phyloP scores from a whole-genome alignment of 2,797 vertebrate genomes.

The Chiroxiphia lanceolata region DNA sequence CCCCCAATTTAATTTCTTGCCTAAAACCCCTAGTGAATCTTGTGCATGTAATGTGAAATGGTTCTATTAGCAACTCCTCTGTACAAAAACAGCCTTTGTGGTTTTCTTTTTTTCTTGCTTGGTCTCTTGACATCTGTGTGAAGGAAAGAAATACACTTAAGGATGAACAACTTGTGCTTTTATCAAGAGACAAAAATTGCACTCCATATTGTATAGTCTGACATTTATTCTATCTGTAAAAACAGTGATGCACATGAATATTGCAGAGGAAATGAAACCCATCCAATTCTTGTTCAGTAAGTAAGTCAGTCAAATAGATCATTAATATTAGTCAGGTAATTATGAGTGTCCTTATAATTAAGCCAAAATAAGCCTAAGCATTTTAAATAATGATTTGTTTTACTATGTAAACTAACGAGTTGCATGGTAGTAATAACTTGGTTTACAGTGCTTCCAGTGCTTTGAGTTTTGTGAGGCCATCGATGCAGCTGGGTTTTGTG shows the following conservation, averaged over 20 bases:
- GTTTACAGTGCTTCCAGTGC: neutral
- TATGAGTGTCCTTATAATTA: constrained; percentile 17
- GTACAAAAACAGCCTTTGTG: neutral
- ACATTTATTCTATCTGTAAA: neutral
- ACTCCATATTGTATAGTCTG: neutral
- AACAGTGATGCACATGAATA: neutral
- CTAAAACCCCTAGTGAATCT: constrained; percentile 4
- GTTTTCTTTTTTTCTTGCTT: neutral
- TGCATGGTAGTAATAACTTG: neutral
- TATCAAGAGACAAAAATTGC: neutral
- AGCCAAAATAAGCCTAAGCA: neutral
- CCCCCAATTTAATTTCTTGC: constrained; percentile 12
- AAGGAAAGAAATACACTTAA: neutral
- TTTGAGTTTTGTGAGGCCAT: neutral
- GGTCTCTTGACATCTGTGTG: neutral
- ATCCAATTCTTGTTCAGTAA: neutral
- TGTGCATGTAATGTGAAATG: neutral
- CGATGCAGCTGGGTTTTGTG: neutral
- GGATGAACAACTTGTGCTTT: neutral
- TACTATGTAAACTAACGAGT: neutral
- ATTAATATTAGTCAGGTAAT: constrained; percentile 21
- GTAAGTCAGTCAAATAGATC: neutral
- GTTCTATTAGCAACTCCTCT: neutral
- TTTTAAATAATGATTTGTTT: neutral
- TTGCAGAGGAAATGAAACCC: neutral